Evolutionary conservation across 1,140 invertebrate genomes (phyloP), one percentile per base, ranked within the genome.

Genomic region (Rhyzopertha dominica): DNA sequence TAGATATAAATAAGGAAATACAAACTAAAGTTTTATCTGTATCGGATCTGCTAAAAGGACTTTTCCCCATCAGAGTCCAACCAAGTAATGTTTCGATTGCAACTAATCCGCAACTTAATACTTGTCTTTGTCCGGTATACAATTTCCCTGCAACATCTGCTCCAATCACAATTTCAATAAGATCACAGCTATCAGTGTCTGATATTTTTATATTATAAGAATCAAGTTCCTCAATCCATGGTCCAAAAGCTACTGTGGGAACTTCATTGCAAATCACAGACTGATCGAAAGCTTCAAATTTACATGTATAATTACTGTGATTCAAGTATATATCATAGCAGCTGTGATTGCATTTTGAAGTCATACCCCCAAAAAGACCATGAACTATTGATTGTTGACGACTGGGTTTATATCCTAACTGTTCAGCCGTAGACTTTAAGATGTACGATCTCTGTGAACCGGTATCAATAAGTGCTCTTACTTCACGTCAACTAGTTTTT

Each of bases 91-190:
- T 61, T 39, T 67, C 58, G 0, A 63, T 46, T 1, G 58, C 61
- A 0, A 36, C 43, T 5, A 49, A 30, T 3, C 59, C 53, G 42
- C 34, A 32, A 28, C 16, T 20, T 14, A 58, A 36, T 5, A 26
- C 2, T 10, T 56, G 19, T 8, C 38, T 24, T 22, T 19, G n/a
- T 3, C 42, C 52, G 0, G 67, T 66, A 0, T 59, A 31, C 5
- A 65, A 36, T 40, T 55, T 61, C 10, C 56, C 61, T 4, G 51
- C 49, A 13, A 65, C 22, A 38, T 67, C 56, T n/a, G 59, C 48
- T 0, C 58, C 62, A 19, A 65, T 59, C 9, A 65, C 29, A 7
- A 60, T 10, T 2, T 47, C 24, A 13, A 65, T 54, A 4, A 44
- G 41, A 20, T 36, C 28, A 16, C 12, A 14, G n/a, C 43, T 20